Evolutionary conservation across 2,113 vertebrate genomes (phyloP).

Genomic region (Bos indicus): DNA sequence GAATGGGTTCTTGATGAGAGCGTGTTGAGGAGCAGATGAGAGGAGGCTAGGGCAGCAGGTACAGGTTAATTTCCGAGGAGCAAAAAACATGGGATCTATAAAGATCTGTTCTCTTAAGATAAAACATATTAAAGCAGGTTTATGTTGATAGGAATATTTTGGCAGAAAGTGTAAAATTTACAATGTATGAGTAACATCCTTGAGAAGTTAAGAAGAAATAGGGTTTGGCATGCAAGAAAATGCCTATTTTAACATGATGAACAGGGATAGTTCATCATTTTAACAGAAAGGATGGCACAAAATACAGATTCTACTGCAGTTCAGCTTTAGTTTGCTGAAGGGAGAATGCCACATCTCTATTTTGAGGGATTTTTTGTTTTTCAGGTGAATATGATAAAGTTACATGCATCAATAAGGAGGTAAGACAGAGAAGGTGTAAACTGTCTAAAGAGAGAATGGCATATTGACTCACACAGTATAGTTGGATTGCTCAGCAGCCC

Average conservation of each 20-base stretch:
- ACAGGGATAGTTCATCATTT: background rate
- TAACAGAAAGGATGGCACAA: background rate
- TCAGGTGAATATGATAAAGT: background rate
- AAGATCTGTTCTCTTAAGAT: background rate
- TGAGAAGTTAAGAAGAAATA: background rate
- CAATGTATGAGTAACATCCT: background rate
- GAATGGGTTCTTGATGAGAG: background rate
- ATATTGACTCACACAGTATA: background rate
- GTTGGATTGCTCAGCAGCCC: background rate
- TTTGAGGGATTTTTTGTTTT: background rate
- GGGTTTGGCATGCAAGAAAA: background rate
- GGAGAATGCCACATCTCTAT: background rate
- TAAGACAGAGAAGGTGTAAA: background rate
- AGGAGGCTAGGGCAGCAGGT: background rate
- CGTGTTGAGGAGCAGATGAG: background rate
- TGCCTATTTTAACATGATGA: background rate
- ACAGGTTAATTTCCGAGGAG: background rate
- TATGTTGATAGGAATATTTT: background rate
- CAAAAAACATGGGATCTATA: background rate
- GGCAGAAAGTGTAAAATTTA: background rate
- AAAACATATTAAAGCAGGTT: background rate
- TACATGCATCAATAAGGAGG: background rate
- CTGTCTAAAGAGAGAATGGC: background rate
- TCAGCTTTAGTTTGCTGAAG: background rate
- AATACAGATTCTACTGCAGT: background rate